Percentiles rank a stretch among this genome's conserved stretches.
phyloP scores from a whole-genome alignment of 2,113 vertebrate species.

The Silurus glanis region DNA sequence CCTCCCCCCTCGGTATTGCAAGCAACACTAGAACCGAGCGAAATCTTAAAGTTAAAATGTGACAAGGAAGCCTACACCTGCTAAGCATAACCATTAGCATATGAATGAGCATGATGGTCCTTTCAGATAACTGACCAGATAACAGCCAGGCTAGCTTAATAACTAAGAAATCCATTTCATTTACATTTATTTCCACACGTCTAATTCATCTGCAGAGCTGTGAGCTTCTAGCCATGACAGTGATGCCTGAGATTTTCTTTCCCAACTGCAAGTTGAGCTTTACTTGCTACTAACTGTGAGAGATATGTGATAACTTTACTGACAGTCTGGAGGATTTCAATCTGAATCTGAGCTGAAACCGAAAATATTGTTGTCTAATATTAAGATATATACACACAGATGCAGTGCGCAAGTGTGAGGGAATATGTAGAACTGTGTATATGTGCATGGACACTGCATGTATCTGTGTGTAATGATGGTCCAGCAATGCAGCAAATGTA shows the following conservation, averaged over 20 bases:
- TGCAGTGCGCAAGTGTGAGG: not conserved
- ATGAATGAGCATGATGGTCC: not conserved
- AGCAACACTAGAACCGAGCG: slow-evolving; percentile 4
- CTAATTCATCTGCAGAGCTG: not conserved
- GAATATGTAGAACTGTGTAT: not conserved
- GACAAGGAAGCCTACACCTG: not conserved
- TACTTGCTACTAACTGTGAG: not conserved
- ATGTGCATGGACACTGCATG: not conserved
- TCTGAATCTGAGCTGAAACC: too few relatives aligned
- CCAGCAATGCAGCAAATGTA: slow-evolving; percentile 66
- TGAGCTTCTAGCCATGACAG: not conserved
- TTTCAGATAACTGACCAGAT: not conserved
- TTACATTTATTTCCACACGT: not conserved
- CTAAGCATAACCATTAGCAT: not conserved
- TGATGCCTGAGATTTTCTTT: slow-evolving; percentile 5
- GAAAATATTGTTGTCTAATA: not conserved
- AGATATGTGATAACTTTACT: not conserved
- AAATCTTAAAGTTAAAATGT: slow-evolving; percentile 18
- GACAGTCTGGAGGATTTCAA: not conserved
- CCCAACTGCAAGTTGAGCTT: not conserved
- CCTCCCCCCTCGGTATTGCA: not conserved
- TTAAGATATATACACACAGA: too few relatives aligned
- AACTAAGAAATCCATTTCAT: not conserved
- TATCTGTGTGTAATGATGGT: not conserved
- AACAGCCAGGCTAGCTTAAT: not conserved